Percentiles rank a stretch among this genome's conserved stretches.
Conservation (phyloP, 1,140 invertebrate genomes). For the Bombus vancouverensis region DNA sequence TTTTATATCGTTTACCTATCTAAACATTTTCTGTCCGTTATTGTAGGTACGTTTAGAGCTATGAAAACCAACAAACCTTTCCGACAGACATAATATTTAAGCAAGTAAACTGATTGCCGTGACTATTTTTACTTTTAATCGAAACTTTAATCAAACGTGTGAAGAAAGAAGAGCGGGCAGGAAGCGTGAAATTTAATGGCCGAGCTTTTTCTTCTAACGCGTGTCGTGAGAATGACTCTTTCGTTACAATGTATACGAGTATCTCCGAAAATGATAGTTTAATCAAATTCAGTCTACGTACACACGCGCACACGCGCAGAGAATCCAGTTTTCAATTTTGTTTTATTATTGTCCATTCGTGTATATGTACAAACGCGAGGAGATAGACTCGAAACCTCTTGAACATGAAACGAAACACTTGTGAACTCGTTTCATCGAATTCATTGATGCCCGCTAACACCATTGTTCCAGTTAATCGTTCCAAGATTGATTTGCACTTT, state of each 20-base stretch:
- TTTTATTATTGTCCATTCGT: constrained; percentile 9
- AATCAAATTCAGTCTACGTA: neutral
- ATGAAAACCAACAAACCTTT: too few species aligned
- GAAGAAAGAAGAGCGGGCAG: neutral
- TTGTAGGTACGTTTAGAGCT: too few species aligned
- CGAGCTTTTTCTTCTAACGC: neutral
- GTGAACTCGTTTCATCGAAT: neutral
- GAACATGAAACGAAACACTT: neutral
- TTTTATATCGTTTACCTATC: too few species aligned
- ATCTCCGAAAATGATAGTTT: neutral
- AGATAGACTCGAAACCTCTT: neutral
- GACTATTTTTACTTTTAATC: neutral
- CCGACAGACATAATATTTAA: too few species aligned
- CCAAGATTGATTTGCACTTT: neutral
- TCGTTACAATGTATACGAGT: neutral
- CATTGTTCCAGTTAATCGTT: neutral
- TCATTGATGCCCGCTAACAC: neutral
- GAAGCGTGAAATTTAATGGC: neutral
- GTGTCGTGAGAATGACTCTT: neutral
- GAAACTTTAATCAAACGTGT: neutral
- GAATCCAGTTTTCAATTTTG: neutral
- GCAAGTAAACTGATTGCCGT: too few species aligned
- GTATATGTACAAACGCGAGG: neutral
- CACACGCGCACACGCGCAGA: neutral
- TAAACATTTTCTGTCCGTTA: too few species aligned